Evolutionary conservation across 1,140 invertebrate species (phyloP).

Genomic region (Caenorhabditis inopinata): DNA sequence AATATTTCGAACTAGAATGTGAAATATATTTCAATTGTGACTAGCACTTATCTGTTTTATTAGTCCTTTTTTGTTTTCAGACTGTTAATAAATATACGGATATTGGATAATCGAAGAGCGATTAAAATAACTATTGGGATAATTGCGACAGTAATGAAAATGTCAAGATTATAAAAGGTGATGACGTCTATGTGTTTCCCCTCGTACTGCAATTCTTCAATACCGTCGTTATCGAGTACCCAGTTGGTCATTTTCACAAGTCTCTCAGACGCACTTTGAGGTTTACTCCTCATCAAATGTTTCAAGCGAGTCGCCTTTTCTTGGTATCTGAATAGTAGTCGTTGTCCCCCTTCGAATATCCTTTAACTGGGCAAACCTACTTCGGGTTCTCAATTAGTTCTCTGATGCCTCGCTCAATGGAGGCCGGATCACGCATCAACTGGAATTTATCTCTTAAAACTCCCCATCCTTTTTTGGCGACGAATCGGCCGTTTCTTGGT

Average conservation of each 20-base stretch:
- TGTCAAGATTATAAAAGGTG: neutral
- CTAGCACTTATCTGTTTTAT: neutral
- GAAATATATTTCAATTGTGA: neutral
- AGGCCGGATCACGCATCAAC: neutral
- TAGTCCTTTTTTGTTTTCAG: neutral
- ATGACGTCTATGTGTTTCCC: slow-evolving; percentile 7
- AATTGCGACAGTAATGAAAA: neutral
- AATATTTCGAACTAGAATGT: slow-evolving; percentile 3
- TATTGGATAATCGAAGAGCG: neutral
- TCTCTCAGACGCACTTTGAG: neutral
- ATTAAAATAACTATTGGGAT: slow-evolving; percentile 9
- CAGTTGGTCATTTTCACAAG: slow-evolving; percentile 1
- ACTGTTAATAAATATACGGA: neutral
- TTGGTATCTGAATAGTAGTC: neutral
- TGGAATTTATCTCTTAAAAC: slow-evolving; percentile 70
- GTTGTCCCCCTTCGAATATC: too few species aligned
- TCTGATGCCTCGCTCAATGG: neutral
- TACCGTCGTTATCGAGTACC: slow-evolving; percentile 13
- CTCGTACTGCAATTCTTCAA: slow-evolving; percentile 13
- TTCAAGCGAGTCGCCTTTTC: neutral
- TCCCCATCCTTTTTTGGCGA: slow-evolving; percentile 47
- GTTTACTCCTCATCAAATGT: neutral
- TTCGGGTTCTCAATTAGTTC: neutral
- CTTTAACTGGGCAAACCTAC: too few species aligned
- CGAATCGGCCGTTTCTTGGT: slow-evolving; percentile 48